A percentile compares a stretch with the other conserved stretches of the same genome.
Conservation (phyloP, 2,888 invertebrate species). For the Pimpla rufipes region DNA sequence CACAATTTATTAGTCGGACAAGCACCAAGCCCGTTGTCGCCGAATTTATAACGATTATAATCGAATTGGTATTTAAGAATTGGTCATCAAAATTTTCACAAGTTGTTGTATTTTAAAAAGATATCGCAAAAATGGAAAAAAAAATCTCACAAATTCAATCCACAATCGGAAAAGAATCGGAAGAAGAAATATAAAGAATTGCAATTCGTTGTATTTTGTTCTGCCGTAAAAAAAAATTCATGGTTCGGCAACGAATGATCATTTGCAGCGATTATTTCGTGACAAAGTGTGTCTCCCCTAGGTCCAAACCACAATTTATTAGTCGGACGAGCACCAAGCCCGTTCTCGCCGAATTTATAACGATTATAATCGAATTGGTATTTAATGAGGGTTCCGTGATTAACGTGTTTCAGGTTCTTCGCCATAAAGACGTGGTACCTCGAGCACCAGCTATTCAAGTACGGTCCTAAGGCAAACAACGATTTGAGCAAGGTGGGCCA, state of each 20-base stretch:
- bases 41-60: neutral
- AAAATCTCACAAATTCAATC: too few relatives aligned
- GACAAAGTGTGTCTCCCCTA: too few relatives aligned
- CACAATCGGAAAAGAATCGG: too few relatives aligned
- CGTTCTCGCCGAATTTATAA: neutral
- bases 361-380: neutral
- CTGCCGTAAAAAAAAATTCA: too few relatives aligned
- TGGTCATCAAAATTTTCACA: too few relatives aligned
- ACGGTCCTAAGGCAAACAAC: slow-evolving; percentile 87
- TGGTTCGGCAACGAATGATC: too few relatives aligned
- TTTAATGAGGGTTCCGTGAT: slow-evolving; percentile 12
- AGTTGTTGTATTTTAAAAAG: too few relatives aligned
- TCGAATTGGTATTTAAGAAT: slow-evolving; percentile 1
- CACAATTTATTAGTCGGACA: neutral
- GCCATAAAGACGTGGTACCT: slow-evolving; percentile 92
- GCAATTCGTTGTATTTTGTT: too few relatives aligned
- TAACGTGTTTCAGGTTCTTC: slow-evolving; percentile 88
- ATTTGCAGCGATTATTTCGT: too few relatives aligned
- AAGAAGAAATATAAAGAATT: too few relatives aligned
- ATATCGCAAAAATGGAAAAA: too few relatives aligned
- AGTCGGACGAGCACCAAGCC: neutral
- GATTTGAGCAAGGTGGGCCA: slow-evolving; percentile 90
- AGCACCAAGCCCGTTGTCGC: neutral
- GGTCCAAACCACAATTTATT: neutral
- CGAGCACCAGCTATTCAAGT: slow-evolving; percentile 91